Evolutionary conservation across 1,140 invertebrate genomes (phyloP).

Genomic region (Drosophila subobscura): DNA sequence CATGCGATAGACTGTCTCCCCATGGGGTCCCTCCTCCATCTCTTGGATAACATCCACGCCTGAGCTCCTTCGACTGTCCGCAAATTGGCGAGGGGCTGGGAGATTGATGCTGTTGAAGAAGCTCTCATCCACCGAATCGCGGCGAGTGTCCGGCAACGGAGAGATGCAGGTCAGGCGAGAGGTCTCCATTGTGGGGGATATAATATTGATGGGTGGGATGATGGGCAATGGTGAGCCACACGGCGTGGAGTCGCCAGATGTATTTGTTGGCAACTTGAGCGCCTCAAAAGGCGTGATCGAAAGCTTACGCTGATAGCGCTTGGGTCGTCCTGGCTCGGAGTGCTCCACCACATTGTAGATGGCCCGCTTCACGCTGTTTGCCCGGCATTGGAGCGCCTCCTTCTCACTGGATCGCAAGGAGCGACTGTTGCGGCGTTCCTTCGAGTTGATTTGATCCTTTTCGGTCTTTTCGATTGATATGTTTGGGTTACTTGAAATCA

Average conservation of each 20-base stretch:
- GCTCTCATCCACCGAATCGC: conserved; percentile 87
- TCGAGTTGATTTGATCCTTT: conserved; percentile 79
- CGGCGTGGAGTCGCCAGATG: conserved; percentile 85
- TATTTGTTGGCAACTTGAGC: conserved; percentile 68
- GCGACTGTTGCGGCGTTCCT: conserved; percentile 78
- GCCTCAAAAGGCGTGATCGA: conserved; percentile 78
- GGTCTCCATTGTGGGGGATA: conserved; percentile 81
- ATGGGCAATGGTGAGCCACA: conserved; percentile 86
- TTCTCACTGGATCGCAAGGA: conserved; percentile 79
- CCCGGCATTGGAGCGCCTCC: conserved; percentile 86
- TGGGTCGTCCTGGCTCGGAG: conserved; percentile 88
- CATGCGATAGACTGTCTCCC: conserved; percentile 67
- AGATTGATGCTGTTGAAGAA: conserved; percentile 83
- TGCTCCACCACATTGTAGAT: conserved; percentile 93
- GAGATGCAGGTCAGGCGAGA: conserved; percentile 86
- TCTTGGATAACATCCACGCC: conserved; percentile 85
- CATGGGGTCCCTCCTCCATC: conserved; percentile 70
- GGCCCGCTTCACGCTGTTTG: conserved; percentile 94
- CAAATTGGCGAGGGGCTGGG: conserved; percentile 90
- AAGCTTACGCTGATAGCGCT: conserved; percentile 82
- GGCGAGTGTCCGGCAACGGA: conserved; percentile 87
- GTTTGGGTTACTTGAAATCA: conserved; percentile 63
- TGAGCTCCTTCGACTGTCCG: conserved; percentile 88
- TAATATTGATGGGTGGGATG: conserved; percentile 84
- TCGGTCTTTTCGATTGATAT: conserved; percentile 82